Percentiles rank a stretch among this genome's conserved stretches.
Evolutionary conservation across 2,888 invertebrate species (phyloP).

Genomic region (Lagria hirta): DNA sequence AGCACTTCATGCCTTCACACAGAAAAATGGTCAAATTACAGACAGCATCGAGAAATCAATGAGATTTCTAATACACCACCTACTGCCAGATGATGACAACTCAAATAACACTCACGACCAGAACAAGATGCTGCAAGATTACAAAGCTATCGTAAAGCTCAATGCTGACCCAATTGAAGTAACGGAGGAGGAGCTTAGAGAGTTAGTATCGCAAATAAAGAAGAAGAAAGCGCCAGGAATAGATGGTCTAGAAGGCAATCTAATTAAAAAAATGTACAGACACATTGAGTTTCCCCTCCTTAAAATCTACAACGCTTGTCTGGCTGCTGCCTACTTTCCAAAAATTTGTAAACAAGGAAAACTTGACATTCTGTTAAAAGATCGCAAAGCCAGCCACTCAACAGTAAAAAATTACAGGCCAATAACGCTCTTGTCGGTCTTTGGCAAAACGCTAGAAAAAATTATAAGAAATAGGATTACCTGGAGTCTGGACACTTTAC

Average conservation of each 20-base stretch:
- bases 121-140: not conserved
- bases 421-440: conserved; percentile 2
- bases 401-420: conserved; percentile 4
- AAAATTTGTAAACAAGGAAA: conserved; percentile 5
- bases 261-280: not conserved
- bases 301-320: conserved; percentile 6
- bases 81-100: conserved; percentile 2
- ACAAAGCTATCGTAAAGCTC: not conserved
- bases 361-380: not conserved
- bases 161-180: not conserved
- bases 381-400: not conserved
- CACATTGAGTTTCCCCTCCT: not conserved
- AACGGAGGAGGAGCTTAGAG: not conserved
- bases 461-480: conserved; percentile 1
- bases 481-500: too few relatives aligned
- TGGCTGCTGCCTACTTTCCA: conserved; percentile 1
- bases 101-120: not conserved
- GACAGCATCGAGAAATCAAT: not conserved
- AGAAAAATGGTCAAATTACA: not conserved
- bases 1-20: not conserved
- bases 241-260: not conserved
- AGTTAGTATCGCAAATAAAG: not conserved
- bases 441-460: conserved; percentile 7
- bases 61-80: too few relatives aligned
- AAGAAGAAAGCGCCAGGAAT: conserved; percentile 2